Evolutionary conservation across 2,113 vertebrate genomes (phyloP).

Genomic region (Semicossyphus pulcher): DNA sequence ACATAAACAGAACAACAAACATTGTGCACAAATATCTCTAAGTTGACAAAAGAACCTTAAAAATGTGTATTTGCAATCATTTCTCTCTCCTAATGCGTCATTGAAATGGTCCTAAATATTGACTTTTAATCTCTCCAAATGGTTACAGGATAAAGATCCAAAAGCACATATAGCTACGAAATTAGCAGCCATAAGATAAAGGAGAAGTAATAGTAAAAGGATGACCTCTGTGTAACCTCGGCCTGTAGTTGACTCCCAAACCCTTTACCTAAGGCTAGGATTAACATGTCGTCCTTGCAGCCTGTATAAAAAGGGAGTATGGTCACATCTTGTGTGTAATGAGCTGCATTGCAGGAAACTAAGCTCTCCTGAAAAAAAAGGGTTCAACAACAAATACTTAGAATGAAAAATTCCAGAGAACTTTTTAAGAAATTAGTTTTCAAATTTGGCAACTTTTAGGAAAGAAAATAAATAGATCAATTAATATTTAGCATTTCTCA

Average conservation of each 20-base stretch:
- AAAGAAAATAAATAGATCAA: too few relatives aligned
- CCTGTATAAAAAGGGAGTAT: conserved; percentile 30
- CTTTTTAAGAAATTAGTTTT: too few relatives aligned
- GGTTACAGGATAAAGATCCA: conserved; percentile 4
- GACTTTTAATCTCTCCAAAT: not conserved
- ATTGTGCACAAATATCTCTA: not conserved
- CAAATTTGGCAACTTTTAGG: too few relatives aligned
- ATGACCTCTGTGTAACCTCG: conserved; percentile 57
- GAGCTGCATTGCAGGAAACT: conserved; percentile 20
- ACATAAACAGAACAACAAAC: not conserved
- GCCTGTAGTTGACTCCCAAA: conserved; percentile 28
- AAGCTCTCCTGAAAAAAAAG: not conserved
- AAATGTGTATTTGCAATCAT: too few relatives aligned
- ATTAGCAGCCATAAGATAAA: conserved; percentile 13
- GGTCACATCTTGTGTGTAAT: conserved; percentile 34
- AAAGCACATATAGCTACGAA: conserved; percentile 6
- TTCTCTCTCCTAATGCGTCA: too few relatives aligned
- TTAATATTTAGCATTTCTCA: too few relatives aligned
- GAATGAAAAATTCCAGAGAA: too few relatives aligned
- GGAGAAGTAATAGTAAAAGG: conserved; percentile 35
- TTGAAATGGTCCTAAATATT: too few relatives aligned
- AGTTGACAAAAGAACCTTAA: not conserved
- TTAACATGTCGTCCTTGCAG: conserved; percentile 58
- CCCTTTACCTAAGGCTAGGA: conserved; percentile 60
- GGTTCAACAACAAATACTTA: too few relatives aligned